phyloP scores from a whole-genome alignment of 2,113 vertebrate genomes.

The Monopterus albus region DNA sequence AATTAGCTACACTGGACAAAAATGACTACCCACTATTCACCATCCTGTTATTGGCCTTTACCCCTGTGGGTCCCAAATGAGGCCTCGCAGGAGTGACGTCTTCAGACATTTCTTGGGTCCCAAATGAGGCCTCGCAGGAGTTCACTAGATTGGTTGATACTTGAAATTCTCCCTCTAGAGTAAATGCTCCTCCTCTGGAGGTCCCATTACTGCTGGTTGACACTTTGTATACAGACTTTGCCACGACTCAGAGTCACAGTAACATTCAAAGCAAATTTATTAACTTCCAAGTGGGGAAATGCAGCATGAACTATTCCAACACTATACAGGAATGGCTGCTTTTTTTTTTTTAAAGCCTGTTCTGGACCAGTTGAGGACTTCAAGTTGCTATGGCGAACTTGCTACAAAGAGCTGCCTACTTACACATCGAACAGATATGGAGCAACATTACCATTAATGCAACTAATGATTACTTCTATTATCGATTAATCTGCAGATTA shows the following conservation, averaged over 20 bases:
- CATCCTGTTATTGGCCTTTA: slow-evolving; percentile 50
- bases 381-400: not conserved
- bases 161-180: slow-evolving; percentile 49
- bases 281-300: not conserved
- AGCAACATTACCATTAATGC: no score
- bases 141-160: slow-evolving; percentile 36
- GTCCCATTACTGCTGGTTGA: slow-evolving; percentile 25
- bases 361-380: not conserved
- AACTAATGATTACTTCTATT: no score
- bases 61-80: slow-evolving; percentile 23
- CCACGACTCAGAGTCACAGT: not conserved
- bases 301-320: no score
- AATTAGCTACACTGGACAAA: slow-evolving; percentile 32
- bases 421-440: no score
- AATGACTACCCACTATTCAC: slow-evolving; percentile 46
- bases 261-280: slow-evolving; percentile 1
- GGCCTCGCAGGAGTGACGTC: no score
- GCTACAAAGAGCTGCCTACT: no score
- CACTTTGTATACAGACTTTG: slow-evolving; percentile 7
- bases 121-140: slow-evolving; percentile 33
- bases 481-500: no score
- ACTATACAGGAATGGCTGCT: no score
- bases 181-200: slow-evolving; percentile 34
- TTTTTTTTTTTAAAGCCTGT: no score
- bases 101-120: no score